Conservation (phyloP, 2,113 vertebrate genomes). For the Orycteropus afer region DNA sequence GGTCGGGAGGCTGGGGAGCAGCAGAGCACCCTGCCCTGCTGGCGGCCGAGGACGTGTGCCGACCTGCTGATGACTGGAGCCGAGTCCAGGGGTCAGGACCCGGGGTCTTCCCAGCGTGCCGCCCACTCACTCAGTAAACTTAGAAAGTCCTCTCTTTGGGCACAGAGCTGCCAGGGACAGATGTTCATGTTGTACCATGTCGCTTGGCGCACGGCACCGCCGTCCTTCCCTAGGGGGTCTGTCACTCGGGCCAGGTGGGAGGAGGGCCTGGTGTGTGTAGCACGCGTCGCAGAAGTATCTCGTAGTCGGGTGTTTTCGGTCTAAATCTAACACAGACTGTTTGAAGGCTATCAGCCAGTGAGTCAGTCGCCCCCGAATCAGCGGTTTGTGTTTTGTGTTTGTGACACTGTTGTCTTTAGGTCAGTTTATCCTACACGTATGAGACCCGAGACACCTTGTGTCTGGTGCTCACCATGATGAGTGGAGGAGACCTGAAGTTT, state of each 20-base stretch:
- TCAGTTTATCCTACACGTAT: constrained; percentile 89
- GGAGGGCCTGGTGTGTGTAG: fast-evolving
- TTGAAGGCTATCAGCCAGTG: neutral
- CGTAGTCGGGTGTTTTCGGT: neutral
- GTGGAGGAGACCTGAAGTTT: constrained; percentile 92
- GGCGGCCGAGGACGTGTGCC: too few relatives aligned
- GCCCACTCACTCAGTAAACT: neutral
- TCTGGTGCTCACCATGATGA: constrained; percentile 91
- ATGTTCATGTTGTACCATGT: too few relatives aligned
- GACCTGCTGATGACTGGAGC: fast-evolving
- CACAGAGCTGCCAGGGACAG: neutral
- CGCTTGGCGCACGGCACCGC: neutral
- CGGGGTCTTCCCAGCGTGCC: neutral
- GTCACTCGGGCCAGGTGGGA: fast-evolving
- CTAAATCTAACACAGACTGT: neutral
- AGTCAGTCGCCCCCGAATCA: neutral
- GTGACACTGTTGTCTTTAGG: constrained; percentile 76
- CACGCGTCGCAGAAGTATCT: neutral
- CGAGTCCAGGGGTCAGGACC: neutral
- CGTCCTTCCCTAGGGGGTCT: neutral
- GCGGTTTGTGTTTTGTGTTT: neutral
- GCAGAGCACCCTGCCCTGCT: too few relatives aligned
- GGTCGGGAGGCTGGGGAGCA: fast-evolving
- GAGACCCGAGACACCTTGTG: constrained; percentile 88
- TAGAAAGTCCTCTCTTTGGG: neutral